Evolutionary conservation across 2,113 vertebrate genomes (phyloP).

Genomic region (Dryoscopus gambensis): DNA sequence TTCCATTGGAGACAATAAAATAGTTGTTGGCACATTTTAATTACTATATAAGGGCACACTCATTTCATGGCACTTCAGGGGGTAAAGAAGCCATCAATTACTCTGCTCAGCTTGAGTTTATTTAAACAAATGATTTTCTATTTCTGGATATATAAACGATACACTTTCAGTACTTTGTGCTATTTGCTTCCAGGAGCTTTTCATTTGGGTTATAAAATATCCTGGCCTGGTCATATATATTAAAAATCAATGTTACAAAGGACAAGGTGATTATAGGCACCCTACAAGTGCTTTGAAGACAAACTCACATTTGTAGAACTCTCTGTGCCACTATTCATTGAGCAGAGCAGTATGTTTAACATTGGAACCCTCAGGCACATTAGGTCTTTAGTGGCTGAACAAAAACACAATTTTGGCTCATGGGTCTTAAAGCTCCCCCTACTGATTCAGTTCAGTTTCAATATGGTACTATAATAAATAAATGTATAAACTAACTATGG

Average conservation of each 20-base stretch:
- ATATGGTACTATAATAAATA: neutral
- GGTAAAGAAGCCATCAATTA: conserved; percentile 61
- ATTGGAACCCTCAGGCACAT: neutral
- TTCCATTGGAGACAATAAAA: conserved; percentile 48
- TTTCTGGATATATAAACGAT: conserved; percentile 26
- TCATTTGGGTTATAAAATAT: conserved; percentile 24
- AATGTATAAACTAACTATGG: neutral
- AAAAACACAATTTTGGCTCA: neutral
- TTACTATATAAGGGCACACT: conserved; percentile 55
- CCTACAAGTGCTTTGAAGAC: conserved; percentile 34
- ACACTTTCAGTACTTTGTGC: neutral
- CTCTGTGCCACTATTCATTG: neutral
- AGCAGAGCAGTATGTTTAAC: conserved; percentile 28
- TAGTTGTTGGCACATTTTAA: conserved; percentile 61
- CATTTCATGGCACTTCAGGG: conserved; percentile 43
- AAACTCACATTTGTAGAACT: conserved; percentile 45
- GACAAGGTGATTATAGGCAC: conserved; percentile 27
- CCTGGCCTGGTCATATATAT: neutral
- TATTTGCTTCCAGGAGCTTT: conserved; percentile 38
- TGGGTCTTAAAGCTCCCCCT: conserved; percentile 19
- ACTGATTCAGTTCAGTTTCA: neutral
- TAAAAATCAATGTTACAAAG: conserved; percentile 59
- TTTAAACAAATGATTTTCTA: conserved; percentile 64
- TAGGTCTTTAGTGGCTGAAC: neutral
- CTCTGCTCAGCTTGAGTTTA: conserved; percentile 49